phyloP scores from a whole-genome alignment of 2,888 invertebrate species.

The Parascotia fuliginaria region DNA sequence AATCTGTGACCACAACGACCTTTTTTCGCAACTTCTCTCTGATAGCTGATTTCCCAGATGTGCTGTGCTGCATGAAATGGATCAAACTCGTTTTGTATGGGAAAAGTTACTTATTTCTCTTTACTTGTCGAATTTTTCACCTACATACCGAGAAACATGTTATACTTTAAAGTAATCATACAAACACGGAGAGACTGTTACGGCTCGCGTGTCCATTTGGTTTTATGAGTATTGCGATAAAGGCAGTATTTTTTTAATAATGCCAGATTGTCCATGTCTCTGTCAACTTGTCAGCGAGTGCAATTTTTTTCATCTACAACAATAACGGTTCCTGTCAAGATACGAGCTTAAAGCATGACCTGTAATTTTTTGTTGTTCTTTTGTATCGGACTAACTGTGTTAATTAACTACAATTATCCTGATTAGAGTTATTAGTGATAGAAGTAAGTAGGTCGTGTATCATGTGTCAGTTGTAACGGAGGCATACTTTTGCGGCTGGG shows the following conservation, averaged over 20 bases:
- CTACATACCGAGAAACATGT: conserved; percentile 30
- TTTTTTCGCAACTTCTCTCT: conserved; percentile 29
- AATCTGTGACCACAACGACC: conserved; percentile 19
- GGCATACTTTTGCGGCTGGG: conserved; percentile 39
- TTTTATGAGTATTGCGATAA: conserved; percentile 45
- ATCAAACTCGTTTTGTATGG: conserved; percentile 19
- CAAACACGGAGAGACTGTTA: conserved; percentile 29
- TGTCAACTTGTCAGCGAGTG: conserved; percentile 40
- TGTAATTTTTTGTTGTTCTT: conserved; percentile 54
- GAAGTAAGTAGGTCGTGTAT: conserved; percentile 66
- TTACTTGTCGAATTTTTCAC: conserved; percentile 31
- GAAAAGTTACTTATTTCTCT: conserved; percentile 15
- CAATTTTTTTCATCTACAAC: conserved; percentile 57
- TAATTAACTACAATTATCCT: conserved; percentile 76
- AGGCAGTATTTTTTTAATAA: conserved; percentile 38
- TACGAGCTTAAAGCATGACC: conserved; percentile 47
- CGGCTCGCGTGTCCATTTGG: conserved; percentile 35
- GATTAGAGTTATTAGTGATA: conserved; percentile 67
- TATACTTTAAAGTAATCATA: conserved; percentile 26
- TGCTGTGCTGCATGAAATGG: conserved; percentile 13
- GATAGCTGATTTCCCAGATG: conserved; percentile 33
- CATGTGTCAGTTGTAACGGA: conserved; percentile 49
- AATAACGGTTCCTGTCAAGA: conserved; percentile 52
- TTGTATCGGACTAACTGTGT: conserved; percentile 69
- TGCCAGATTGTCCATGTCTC: conserved; percentile 48